Conservation (phyloP, 2,888 invertebrate species). For the Carabus problematicus region DNA sequence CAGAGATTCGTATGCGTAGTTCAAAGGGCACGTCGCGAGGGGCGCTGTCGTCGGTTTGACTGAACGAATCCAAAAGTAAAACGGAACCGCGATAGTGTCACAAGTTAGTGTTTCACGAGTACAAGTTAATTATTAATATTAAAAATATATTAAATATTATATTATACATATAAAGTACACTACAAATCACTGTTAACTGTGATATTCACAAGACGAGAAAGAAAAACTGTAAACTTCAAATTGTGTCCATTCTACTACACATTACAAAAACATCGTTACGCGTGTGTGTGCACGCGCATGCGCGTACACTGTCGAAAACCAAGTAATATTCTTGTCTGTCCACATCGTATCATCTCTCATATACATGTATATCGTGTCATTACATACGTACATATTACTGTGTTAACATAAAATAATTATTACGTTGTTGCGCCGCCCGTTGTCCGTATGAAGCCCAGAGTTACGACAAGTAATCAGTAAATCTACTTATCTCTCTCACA, state of each 20-base stretch:
- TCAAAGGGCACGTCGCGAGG: constrained; percentile 27
- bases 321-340: too few species aligned
- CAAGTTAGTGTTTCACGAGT: constrained; percentile 42
- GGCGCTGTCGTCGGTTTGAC: constrained; percentile 14
- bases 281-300: not conserved
- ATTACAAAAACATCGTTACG: not conserved
- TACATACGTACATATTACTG: too few species aligned
- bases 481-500: too few species aligned
- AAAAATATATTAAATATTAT: constrained; percentile 31
- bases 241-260: constrained; percentile 25
- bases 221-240: constrained; percentile 43
- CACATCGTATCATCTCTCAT: not conserved
- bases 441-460: too few species aligned
- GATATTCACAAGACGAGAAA: constrained; percentile 45
- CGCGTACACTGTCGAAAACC: too few species aligned
- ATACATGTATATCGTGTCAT: not conserved
- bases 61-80: not conserved
- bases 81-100: constrained; percentile 20
- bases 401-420: too few species aligned
- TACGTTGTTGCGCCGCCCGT: too few species aligned
- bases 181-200: constrained; percentile 44
- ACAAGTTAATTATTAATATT: constrained; percentile 41
- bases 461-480: too few species aligned
- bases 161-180: constrained; percentile 37
- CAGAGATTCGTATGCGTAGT: not conserved